These are phyloP conservation scores for Caerostris darwini DNA, from an alignment of 1,140 invertebrate species.

Conservation along the genomic window DNA sequence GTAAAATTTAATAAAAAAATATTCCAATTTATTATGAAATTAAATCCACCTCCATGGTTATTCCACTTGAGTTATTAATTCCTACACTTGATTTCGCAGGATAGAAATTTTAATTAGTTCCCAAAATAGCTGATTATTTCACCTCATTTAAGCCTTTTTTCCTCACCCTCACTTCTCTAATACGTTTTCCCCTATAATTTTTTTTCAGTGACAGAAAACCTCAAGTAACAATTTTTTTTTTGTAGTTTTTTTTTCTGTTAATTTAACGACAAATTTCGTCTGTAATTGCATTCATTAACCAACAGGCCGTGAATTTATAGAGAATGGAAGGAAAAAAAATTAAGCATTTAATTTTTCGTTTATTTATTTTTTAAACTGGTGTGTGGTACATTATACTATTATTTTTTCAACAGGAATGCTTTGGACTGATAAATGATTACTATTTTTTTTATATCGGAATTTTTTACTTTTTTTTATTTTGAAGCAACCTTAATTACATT, in stretches of 20 bases:
- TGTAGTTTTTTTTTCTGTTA: slow-evolving; percentile 31
- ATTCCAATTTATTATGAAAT: not conserved
- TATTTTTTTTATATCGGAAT: not conserved
- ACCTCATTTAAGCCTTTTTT: slow-evolving; percentile 7
- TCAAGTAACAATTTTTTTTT: slow-evolving; percentile 4
- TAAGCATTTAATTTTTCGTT: slow-evolving; percentile 7
- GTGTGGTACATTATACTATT: not conserved
- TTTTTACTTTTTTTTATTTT: not conserved
- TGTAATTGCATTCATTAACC: slow-evolving; percentile 59
- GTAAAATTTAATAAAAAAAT: too few species aligned
- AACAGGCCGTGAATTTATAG: slow-evolving; percentile 30
- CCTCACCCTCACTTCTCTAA: slow-evolving; percentile 9
- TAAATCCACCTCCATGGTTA: not conserved
- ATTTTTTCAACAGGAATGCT: not conserved
- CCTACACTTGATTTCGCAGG: not conserved
- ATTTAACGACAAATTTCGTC: slow-evolving; percentile 51
- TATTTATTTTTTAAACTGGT: not conserved
- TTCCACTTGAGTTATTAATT: slow-evolving; percentile 3
- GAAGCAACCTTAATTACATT: slow-evolving; percentile 25
- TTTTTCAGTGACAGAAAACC: not conserved
- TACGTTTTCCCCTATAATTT: not conserved
- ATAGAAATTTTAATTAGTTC: slow-evolving; percentile 54
- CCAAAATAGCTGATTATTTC: slow-evolving; percentile 25
- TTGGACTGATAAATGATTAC: not conserved
- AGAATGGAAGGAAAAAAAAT: not conserved